Evolutionary conservation across 2,113 vertebrate genomes (phyloP).

Genomic region (Otis tarda): DNA sequence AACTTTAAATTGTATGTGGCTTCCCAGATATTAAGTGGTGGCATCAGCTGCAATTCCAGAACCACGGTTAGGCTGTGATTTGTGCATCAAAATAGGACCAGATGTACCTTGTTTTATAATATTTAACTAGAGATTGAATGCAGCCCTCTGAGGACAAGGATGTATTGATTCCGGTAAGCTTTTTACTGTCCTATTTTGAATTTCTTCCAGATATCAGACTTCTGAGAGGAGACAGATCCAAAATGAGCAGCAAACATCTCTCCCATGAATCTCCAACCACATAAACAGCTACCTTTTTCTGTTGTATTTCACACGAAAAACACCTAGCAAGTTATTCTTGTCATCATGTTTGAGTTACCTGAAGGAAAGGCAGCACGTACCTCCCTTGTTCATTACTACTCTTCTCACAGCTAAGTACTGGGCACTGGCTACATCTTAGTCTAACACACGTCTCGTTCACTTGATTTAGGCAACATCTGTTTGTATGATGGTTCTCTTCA

Average conservation of each 20-base stretch:
- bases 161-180: slow-evolving; percentile 27
- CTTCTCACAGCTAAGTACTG: background rate
- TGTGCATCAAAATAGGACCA: background rate
- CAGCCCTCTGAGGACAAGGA: slow-evolving; percentile 1
- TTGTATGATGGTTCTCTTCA: background rate
- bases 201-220: background rate
- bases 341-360: background rate
- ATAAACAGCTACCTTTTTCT: background rate
- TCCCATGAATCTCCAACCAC: background rate
- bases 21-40: background rate
- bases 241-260: background rate
- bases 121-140: slow-evolving; percentile 2
- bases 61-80: background rate
- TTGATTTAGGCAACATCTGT: background rate
- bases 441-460: background rate
- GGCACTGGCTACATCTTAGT: background rate
- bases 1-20: background rate
- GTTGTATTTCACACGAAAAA: background rate
- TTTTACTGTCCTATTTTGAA: slow-evolving; percentile 23
- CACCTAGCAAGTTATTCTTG: background rate
- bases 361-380: background rate
- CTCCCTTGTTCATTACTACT: background rate
- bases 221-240: background rate
- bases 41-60: background rate
- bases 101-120: background rate